phyloP scores from a whole-genome alignment of 2,113 vertebrate genomes.

The Varanus komodoensis region DNA sequence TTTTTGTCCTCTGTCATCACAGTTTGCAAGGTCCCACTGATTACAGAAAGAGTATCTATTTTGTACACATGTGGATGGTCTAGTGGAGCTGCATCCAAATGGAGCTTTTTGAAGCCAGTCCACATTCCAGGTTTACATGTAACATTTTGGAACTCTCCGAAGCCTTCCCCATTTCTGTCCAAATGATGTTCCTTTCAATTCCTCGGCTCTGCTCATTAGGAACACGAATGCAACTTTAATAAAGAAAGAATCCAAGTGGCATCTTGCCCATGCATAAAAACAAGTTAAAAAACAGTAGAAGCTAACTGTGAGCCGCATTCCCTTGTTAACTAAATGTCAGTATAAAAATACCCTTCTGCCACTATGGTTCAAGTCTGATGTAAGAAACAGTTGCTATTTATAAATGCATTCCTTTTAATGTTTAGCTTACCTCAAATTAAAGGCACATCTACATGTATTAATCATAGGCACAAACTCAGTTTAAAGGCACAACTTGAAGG shows the following conservation, averaged over 20 bases:
- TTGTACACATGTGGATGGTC: background rate
- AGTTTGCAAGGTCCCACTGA: background rate
- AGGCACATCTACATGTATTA: background rate
- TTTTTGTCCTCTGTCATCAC: background rate
- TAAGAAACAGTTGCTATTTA: background rate
- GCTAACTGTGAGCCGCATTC: background rate
- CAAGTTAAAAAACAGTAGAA: background rate
- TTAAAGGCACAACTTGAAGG: background rate
- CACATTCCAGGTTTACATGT: background rate
- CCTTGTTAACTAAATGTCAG: background rate
- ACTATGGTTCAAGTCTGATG: background rate
- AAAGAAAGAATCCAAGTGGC: background rate
- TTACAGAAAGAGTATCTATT: background rate
- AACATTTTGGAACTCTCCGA: background rate
- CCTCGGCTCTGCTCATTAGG: constrained; percentile 23
- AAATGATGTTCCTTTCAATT: constrained; percentile 23
- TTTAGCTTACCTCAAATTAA: constrained; percentile 5
- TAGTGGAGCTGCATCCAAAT: background rate
- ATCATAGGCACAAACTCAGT: background rate
- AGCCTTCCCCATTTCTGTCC: constrained; percentile 19
- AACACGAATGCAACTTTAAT: constrained; percentile 9
- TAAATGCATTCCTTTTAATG: background rate
- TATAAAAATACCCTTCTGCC: background rate
- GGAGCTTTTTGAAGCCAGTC: background rate
- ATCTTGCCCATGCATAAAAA: background rate